Conservation (phyloP, 2,113 vertebrate genomes). For the Rhadina sibilatrix region DNA sequence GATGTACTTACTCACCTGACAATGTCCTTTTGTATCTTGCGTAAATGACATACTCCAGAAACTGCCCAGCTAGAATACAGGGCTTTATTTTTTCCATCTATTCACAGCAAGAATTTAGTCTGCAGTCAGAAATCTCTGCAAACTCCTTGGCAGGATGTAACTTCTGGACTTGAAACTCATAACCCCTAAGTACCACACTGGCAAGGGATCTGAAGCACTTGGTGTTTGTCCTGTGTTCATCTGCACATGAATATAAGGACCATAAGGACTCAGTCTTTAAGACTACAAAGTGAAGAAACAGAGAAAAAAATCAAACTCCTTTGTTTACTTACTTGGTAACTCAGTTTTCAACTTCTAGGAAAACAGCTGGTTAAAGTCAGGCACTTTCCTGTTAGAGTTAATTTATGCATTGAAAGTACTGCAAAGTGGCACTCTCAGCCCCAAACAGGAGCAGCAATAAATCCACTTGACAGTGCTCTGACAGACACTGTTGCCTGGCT, state of each 20-base stretch:
- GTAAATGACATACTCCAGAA: background rate
- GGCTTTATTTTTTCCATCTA: background rate
- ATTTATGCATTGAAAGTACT: background rate
- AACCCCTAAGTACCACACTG: background rate
- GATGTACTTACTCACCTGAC: background rate
- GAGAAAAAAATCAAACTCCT: background rate
- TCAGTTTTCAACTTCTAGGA: background rate
- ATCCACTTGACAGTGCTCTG: background rate
- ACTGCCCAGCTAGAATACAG: background rate
- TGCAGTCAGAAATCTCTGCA: background rate
- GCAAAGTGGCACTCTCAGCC: background rate
- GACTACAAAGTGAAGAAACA: background rate
- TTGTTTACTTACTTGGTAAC: background rate
- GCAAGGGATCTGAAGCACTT: background rate
- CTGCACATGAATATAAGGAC: background rate
- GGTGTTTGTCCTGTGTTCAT: background rate
- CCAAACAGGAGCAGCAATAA: background rate
- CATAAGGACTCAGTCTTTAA: fast-evolving
- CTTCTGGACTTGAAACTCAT: background rate
- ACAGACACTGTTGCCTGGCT: background rate
- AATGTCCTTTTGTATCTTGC: fast-evolving
- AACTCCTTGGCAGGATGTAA: background rate
- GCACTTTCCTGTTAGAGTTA: background rate
- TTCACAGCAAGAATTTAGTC: background rate
- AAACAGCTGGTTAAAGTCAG: background rate